These are phyloP conservation scores for Notoglanidium macrostoma DNA, from an alignment of 2,797 vertebrate genomes.

Conservation along the genomic window DNA sequence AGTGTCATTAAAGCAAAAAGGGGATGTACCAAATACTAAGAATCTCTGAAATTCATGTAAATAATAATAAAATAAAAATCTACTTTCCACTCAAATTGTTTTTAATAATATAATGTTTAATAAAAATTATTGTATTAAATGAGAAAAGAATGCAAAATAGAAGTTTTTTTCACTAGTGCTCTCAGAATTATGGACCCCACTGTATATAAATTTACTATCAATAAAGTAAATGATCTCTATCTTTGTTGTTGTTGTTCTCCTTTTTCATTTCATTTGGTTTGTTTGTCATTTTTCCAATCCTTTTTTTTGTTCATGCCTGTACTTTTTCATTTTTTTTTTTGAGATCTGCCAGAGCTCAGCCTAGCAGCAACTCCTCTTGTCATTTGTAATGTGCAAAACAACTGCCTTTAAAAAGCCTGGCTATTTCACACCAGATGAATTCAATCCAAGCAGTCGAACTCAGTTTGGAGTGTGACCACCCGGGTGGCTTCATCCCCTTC, in stretches of 20 bases:
- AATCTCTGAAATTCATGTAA: not conserved
- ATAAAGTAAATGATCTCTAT: not conserved
- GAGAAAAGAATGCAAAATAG: not conserved
- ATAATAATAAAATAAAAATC: not conserved
- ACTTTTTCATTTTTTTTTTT: not conserved
- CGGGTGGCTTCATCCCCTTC: constrained; percentile 6
- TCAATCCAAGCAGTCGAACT: constrained; percentile 23
- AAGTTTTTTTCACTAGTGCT: not conserved
- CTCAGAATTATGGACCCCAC: not conserved
- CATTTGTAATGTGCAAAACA: constrained; percentile 30
- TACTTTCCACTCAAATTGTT: not conserved
- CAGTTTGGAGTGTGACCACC: constrained; percentile 8
- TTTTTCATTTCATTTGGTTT: not conserved
- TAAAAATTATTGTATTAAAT: not conserved
- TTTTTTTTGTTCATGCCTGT: not conserved
- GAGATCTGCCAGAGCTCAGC: constrained; percentile 16
- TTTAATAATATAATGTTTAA: not conserved
- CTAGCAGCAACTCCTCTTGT: constrained; percentile 30
- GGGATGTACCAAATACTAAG: not conserved
- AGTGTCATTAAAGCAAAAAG: not conserved
- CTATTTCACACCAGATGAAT: constrained; percentile 46
- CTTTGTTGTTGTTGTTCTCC: not conserved
- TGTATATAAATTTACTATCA: not conserved
- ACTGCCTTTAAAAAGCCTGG: constrained; percentile 28
- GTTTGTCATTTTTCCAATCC: constrained; percentile 5